Percentiles rank a stretch among this genome's conserved stretches.
phyloP scores from a whole-genome alignment of 2,113 vertebrate genomes.

The Catharus bicknelli region DNA sequence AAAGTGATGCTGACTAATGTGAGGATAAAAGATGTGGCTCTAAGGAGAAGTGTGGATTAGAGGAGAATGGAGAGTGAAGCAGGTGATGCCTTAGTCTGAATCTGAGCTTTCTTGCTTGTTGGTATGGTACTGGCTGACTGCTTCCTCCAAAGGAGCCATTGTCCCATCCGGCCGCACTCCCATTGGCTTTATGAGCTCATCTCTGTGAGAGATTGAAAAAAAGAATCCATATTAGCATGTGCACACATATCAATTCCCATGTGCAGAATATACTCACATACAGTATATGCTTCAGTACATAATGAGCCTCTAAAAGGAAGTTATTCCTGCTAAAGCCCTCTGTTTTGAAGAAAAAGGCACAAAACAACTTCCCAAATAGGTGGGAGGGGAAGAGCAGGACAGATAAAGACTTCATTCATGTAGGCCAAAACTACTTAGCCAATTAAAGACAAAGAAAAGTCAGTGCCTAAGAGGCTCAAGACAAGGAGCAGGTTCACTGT shows the following conservation, averaged over 20 bases:
- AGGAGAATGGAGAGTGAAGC: slow-evolving; percentile 53
- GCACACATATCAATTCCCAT: slow-evolving; percentile 42
- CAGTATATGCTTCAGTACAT: slow-evolving; percentile 4
- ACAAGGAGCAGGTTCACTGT: slow-evolving; percentile 65
- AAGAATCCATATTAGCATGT: slow-evolving; percentile 62
- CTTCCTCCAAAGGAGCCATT: slow-evolving; percentile 91
- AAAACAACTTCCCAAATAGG: slow-evolving; percentile 48
- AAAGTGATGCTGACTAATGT: slow-evolving; percentile 66
- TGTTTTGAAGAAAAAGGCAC: slow-evolving; percentile 65
- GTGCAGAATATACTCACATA: slow-evolving; percentile 28
- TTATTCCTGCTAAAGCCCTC: slow-evolving; percentile 61
- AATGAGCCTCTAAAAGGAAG: slow-evolving; percentile 64
- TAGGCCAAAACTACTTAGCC: slow-evolving; percentile 69
- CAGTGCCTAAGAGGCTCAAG: slow-evolving; percentile 66
- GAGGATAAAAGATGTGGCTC: slow-evolving; percentile 69
- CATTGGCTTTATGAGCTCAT: slow-evolving; percentile 95
- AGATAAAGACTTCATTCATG: slow-evolving; percentile 73
- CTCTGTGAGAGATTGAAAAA: slow-evolving; percentile 76
- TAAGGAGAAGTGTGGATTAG: slow-evolving; percentile 65
- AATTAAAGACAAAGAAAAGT: slow-evolving; percentile 76
- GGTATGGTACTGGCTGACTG: slow-evolving; percentile 75
- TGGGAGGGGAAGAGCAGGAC: slow-evolving; percentile 55
- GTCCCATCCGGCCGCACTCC: slow-evolving; percentile 91
- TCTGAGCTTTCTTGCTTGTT: slow-evolving; percentile 86
- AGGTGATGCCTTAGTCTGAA: slow-evolving; percentile 82